Percentiles rank a stretch among this genome's conserved stretches.
phyloP scores from a whole-genome alignment of 2,797 vertebrate genomes.

The Enteromius radiatus region DNA sequence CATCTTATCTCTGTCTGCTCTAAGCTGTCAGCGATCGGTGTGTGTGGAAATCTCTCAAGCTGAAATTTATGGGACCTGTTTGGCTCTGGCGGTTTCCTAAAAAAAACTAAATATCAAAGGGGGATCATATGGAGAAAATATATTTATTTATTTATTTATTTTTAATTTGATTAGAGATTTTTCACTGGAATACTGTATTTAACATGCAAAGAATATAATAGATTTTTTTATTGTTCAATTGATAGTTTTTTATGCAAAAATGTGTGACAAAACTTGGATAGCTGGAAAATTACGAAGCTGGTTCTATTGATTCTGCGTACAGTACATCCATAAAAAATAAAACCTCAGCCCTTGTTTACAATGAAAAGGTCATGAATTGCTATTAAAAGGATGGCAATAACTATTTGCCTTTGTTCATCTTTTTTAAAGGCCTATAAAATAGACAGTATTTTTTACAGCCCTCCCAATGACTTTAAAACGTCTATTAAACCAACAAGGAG shows the following conservation, averaged over 20 bases:
- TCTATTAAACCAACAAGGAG: slow-evolving; percentile 67
- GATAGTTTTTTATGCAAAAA: not conserved
- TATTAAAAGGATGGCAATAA: slow-evolving; percentile 65
- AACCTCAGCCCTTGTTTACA: slow-evolving; percentile 61
- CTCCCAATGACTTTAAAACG: slow-evolving; percentile 69
- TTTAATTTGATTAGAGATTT: not conserved
- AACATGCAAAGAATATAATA: not conserved
- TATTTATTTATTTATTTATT: not conserved
- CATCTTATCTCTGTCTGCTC: slow-evolving; percentile 44
- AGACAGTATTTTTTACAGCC: slow-evolving; percentile 70
- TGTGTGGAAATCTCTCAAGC: slow-evolving; percentile 17
- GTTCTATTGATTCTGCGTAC: slow-evolving; percentile 4
- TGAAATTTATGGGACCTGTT: slow-evolving; percentile 46
- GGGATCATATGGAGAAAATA: not conserved
- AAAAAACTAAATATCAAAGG: slow-evolving; percentile 3
- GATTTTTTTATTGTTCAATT: slow-evolving; percentile 50
- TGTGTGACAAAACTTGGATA: not conserved
- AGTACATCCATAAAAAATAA: slow-evolving; percentile 10
- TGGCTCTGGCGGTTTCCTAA: slow-evolving; percentile 2
- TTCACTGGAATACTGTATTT: not conserved
- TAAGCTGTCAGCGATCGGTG: slow-evolving; percentile 4
- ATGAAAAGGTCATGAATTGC: slow-evolving; percentile 61
- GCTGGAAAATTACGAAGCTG: not conserved
- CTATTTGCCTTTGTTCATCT: slow-evolving; percentile 69
- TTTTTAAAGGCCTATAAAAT: slow-evolving; percentile 69